Conservation (phyloP, 2,113 vertebrate species). For the Verasper variegatus region DNA sequence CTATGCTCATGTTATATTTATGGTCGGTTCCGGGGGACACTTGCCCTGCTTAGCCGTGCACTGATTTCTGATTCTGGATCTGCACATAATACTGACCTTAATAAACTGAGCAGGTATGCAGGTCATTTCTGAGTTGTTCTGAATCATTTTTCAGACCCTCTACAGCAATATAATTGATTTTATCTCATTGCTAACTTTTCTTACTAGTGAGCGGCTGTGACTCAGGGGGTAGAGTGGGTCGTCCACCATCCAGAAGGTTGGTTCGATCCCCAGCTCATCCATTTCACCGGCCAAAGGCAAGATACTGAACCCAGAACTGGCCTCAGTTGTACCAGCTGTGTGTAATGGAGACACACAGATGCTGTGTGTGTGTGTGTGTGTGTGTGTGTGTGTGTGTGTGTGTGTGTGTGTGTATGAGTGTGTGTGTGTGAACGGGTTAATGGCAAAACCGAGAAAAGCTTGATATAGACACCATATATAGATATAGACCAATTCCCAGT, state of each 20-base stretch:
- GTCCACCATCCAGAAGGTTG: background rate
- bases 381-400: too few species aligned
- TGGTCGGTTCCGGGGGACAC: conserved; percentile 21
- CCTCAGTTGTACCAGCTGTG: too few species aligned
- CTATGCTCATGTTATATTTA: conserved; percentile 47
- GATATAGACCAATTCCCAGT: background rate
- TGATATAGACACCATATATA: background rate
- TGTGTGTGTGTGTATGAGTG: too few species aligned
- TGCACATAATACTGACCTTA: background rate
- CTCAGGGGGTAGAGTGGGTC: background rate
- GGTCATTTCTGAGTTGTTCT: background rate
- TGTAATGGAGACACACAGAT: too few species aligned
- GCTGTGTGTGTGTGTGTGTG: too few species aligned
- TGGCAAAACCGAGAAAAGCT: background rate
- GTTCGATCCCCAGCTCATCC: background rate
- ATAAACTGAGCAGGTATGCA: conserved; percentile 1
- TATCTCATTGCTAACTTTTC: background rate
- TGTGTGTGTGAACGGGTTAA: too few species aligned
- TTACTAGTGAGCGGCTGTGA: background rate
- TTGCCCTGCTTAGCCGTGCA: conserved; percentile 2
- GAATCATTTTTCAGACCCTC: background rate
- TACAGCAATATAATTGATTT: background rate
- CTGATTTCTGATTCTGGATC: conserved; percentile 28
- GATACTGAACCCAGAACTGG: too few species aligned
- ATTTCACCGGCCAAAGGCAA: too few species aligned